Base-by-base conservation (phyloP, 2,888 invertebrate genomes). In the Ganaspis brasiliensis region DNA sequence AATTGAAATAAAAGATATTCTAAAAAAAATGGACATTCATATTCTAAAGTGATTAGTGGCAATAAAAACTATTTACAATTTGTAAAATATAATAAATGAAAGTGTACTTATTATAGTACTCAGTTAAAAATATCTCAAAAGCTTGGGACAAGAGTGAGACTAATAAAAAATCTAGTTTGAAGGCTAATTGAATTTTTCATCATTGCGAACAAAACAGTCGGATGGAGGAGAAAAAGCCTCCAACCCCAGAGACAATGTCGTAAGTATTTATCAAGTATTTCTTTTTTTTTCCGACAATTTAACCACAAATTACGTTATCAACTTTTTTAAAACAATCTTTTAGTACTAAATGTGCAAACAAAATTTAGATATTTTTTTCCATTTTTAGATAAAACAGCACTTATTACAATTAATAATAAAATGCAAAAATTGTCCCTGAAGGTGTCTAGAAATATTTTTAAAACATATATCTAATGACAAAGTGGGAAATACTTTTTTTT, bases 151-250 rank as follows among this genome's bases (percentile, higher is more conserved):
- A 59, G 14, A 59, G 19, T 63, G 35, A 10, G 26, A 26, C 4
- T 19, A 8, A 24, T 31, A 6, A n/a, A 72, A 35, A 72, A 26
- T 72, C 24, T 14, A 16, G 9, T 55, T 16, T 16, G 19, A 14
- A n/a, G 12, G 16, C 9, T 14, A 12, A 52, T 72, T 19, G n/a
- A 12, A 26, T 26, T 14, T 10, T 79, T 84, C 88, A 89, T 85
- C 86, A 90, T 90, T 88, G 90, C 88, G 83, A 90, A 90, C 84
- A 90, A 89, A 88, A 85, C 88, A 63, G 67, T 67, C 3, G 87
- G 40, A 45, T 86, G 87, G 87, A 89, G 90, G 90, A 89, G 90
- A 88, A 90, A 86, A 80, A 89, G 90, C 90, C 90, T 89, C 89
- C 88, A 86, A 88, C 88, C 90, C 84, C 90, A 87, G 67, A 90